These are phyloP conservation scores for Lophotis ruficrista DNA, from an alignment of 2,113 vertebrate genomes.

Conservation along the genomic window DNA sequence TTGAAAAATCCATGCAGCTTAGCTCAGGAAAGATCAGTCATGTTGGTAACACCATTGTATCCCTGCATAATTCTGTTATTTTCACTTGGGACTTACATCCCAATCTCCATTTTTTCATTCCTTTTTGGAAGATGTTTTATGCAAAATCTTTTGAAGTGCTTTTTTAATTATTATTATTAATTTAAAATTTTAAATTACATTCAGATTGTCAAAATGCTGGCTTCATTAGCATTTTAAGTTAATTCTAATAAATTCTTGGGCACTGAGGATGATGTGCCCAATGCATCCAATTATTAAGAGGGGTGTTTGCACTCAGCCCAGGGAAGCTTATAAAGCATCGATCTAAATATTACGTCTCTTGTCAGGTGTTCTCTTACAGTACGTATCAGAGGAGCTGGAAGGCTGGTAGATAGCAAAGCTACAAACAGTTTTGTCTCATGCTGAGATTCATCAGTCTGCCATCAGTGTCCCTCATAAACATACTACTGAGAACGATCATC, in stretches of 20 bases:
- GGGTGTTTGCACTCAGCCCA: neutral
- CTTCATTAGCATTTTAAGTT: neutral
- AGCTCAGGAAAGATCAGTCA: neutral
- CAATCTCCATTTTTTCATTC: neutral
- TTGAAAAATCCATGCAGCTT: neutral
- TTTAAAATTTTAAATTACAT: neutral
- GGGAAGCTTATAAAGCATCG: neutral
- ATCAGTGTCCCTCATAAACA: neutral
- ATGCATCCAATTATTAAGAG: neutral
- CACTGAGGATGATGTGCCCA: neutral
- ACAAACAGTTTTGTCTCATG: neutral
- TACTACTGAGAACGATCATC: neutral
- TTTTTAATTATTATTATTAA: neutral
- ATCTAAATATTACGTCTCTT: neutral
- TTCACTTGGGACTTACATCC: neutral
- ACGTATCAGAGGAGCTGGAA: neutral
- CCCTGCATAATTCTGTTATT: neutral
- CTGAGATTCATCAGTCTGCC: neutral
- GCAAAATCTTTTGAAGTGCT: neutral
- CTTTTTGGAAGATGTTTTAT: neutral
- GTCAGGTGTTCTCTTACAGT: neutral
- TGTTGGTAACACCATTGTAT: neutral
- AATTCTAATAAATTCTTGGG: neutral
- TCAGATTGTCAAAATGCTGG: neutral
- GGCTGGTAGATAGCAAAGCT: neutral